Evolutionary conservation across 2,797 vertebrate genomes (phyloP).

Genomic region (Heliangelus exortis): DNA sequence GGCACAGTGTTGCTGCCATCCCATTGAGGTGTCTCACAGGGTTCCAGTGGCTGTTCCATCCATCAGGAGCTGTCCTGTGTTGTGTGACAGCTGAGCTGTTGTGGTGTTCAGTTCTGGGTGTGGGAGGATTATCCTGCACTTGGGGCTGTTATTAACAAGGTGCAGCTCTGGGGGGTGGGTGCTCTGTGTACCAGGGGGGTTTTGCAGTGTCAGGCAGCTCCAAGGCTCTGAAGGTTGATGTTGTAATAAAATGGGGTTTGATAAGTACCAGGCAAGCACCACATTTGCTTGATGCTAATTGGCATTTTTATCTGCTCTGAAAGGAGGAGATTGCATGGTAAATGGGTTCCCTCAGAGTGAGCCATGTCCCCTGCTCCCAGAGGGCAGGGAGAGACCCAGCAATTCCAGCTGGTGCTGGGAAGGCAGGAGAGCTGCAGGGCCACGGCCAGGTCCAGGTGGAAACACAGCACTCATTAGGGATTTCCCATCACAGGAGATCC

Average conservation of each 20-base stretch:
- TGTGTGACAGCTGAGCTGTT: neutral
- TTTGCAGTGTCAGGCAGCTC: neutral
- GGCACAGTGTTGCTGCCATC: neutral
- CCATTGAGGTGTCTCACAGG: neutral
- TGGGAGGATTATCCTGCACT: accelerated
- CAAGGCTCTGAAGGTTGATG: neutral
- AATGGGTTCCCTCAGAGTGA: neutral
- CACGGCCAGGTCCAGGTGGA: neutral
- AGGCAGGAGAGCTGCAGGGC: accelerated
- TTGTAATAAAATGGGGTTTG: neutral
- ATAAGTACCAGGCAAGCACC: neutral
- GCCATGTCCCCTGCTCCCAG: neutral
- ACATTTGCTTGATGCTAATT: neutral
- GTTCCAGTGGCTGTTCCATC: neutral
- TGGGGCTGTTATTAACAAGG: neutral
- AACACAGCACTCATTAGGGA: neutral
- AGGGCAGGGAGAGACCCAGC: neutral
- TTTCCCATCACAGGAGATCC: neutral
- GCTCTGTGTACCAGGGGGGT: neutral
- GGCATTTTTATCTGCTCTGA: neutral
- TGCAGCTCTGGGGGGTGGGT: neutral
- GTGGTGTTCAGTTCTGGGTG: neutral
- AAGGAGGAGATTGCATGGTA: neutral
- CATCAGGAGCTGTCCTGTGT: neutral
- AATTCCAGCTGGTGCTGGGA: neutral